These are phyloP conservation scores for Acanthoscelides obtectus DNA, from an alignment of 2,888 invertebrate species.

Conservation along the genomic window DNA sequence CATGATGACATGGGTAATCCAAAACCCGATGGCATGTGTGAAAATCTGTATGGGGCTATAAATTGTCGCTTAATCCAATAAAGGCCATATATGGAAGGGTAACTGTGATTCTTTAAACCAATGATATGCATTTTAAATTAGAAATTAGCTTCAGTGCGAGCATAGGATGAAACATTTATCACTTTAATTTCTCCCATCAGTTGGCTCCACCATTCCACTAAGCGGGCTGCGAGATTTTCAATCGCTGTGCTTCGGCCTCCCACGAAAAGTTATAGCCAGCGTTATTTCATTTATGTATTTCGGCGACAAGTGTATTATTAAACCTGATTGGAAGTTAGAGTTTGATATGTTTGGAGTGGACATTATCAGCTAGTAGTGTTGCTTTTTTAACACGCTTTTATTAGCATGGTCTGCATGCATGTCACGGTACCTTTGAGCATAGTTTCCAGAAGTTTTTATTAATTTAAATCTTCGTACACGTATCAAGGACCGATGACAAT, in stretches of 20 bases:
- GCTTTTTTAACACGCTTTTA: no score
- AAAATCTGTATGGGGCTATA: not conserved
- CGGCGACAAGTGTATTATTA: not conserved
- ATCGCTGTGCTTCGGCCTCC: not conserved
- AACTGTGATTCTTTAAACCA: constrained; percentile 15
- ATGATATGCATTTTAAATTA: constrained; percentile 10
- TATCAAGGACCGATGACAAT: no score
- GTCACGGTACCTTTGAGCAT: no score
- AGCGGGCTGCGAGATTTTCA: not conserved
- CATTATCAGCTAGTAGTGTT: no score
- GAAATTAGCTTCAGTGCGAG: constrained; percentile 5
- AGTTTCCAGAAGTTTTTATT: no score
- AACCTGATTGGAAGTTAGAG: not conserved
- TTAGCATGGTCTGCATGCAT: no score
- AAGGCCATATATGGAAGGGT: not conserved
- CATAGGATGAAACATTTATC: not conserved
- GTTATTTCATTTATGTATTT: not conserved
- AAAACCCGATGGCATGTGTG: not conserved
- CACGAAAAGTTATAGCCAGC: not conserved
- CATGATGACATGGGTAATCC: not conserved
- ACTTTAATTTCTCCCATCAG: not conserved
- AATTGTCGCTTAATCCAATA: not conserved
- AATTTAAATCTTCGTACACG: no score
- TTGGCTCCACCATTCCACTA: not conserved
- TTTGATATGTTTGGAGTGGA: not conserved